These are phyloP conservation scores for Astropecten irregularis DNA, from an alignment of 53 echinoderm and acorn worm genomes.

Conservation along the genomic window DNA sequence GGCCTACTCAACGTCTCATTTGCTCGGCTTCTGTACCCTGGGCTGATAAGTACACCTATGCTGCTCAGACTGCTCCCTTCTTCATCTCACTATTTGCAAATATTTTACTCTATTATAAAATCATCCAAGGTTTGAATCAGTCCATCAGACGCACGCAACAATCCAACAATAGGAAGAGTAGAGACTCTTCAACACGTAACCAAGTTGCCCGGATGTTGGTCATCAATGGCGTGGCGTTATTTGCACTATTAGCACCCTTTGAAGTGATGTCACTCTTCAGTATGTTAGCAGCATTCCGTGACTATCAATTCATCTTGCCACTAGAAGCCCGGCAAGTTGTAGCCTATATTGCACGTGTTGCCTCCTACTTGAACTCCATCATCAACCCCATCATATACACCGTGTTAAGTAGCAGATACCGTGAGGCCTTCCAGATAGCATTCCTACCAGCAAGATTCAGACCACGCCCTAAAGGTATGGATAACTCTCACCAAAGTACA, in stretches of 20 bases:
- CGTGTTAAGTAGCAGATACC: constrained; percentile 82
- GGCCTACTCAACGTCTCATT: constrained; percentile 31
- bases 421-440: constrained; percentile 85
- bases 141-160: constrained; percentile 72
- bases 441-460: constrained; percentile 60
- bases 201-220: constrained; percentile 60
- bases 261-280: constrained; percentile 50
- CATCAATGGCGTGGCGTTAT: constrained; percentile 46
- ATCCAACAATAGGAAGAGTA: constrained; percentile 63
- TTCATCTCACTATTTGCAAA: constrained; percentile 75
- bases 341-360: constrained; percentile 59
- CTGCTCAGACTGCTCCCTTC: constrained; percentile 82
- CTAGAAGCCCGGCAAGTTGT: constrained; percentile 31
- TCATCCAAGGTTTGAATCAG: constrained; percentile 70
- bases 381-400: constrained; percentile 94
- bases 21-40: constrained; percentile 35
- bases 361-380: constrained; percentile 87
- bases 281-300: constrained; percentile 29
- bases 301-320: background rate
- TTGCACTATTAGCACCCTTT: constrained; percentile 54
- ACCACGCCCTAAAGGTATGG: background rate
- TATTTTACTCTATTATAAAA: constrained; percentile 65
- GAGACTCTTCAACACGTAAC: constrained; percentile 57
- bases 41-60: constrained; percentile 58
- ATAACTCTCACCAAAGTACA: constrained; percentile 34